These are phyloP conservation scores for Darevskia mixta DNA, from an alignment of 2,797 vertebrate genomes.

Conservation along the genomic window DNA sequence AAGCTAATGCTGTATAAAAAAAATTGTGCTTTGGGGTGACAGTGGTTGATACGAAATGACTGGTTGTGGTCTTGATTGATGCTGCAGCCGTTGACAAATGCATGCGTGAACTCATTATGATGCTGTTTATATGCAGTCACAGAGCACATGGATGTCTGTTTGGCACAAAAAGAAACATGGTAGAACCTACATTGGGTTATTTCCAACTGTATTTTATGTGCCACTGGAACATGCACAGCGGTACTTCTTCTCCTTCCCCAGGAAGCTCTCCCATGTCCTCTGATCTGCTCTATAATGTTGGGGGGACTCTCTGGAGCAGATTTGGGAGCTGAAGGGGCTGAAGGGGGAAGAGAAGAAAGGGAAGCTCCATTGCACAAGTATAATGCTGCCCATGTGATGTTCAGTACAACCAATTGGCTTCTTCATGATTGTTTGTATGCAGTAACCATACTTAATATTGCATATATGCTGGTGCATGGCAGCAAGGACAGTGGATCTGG, in stretches of 20 bases:
- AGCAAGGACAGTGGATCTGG: background rate
- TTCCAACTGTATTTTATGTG: too few species aligned
- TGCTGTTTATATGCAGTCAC: background rate
- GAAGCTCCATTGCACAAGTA: too few species aligned
- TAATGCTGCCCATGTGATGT: background rate
- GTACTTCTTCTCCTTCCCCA: background rate
- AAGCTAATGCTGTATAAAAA: background rate
- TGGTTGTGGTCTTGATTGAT: background rate
- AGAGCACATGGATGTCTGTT: background rate
- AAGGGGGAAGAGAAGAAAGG: too few species aligned
- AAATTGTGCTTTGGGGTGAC: background rate
- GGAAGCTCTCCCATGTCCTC: background rate
- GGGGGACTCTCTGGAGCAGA: too few species aligned
- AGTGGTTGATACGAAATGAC: background rate
- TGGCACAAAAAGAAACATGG: background rate
- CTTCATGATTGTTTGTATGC: background rate
- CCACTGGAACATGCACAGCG: too few species aligned
- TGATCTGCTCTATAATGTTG: background rate
- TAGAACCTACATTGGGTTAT: background rate
- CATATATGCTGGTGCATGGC: background rate
- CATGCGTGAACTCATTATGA: background rate
- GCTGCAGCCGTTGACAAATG: background rate
- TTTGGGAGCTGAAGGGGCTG: too few species aligned
- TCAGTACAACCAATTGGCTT: background rate
- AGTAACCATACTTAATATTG: background rate